A percentile compares a stretch with the other conserved stretches of the same genome.
Conservation (phyloP, 92 coral and sea anemone genomes). For the Paragorgia papillata region DNA sequence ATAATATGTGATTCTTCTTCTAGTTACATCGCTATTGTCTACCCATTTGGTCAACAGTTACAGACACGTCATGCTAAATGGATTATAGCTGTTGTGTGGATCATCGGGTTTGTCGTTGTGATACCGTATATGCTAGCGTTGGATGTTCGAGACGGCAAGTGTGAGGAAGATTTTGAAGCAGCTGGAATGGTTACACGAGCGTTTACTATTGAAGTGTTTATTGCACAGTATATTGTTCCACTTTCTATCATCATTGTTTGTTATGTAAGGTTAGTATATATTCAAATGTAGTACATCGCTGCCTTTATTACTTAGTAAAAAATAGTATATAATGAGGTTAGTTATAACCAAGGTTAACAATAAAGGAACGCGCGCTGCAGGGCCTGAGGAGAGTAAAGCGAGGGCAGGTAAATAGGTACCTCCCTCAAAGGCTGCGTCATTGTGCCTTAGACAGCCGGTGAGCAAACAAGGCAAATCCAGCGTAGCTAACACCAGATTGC, state of each 20-base stretch:
- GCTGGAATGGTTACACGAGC: slow-evolving; percentile 81
- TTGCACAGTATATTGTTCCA: slow-evolving; percentile 85
- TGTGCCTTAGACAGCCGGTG: too few relatives aligned
- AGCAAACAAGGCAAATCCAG: too few relatives aligned
- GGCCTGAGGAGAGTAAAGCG: too few relatives aligned
- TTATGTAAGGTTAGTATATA: slow-evolving; percentile 70
- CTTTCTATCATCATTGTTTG: slow-evolving; percentile 81
- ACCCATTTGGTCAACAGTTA: slow-evolving; percentile 87
- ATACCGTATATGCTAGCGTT: slow-evolving; percentile 90
- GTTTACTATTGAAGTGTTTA: slow-evolving; percentile 83
- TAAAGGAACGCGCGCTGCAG: too few relatives aligned
- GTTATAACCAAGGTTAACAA: too few relatives aligned
- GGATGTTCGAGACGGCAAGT: slow-evolving; percentile 48
- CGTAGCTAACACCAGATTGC: too few relatives aligned
- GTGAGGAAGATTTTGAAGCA: slow-evolving; percentile 70
- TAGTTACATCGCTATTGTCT: slow-evolving; percentile 93
- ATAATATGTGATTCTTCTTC: too few relatives aligned
- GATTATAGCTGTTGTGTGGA: slow-evolving; percentile 79
- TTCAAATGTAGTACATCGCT: too few relatives aligned
- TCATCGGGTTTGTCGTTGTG: slow-evolving; percentile 79
- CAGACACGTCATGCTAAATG: slow-evolving; percentile 85
- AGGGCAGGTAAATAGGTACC: too few relatives aligned
- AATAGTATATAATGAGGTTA: too few relatives aligned
- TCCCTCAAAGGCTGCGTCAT: too few relatives aligned
- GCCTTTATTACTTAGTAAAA: background rate